These are phyloP conservation scores for Volucella inanis DNA, from an alignment of 2,888 invertebrate genomes.

Conservation along the genomic window DNA sequence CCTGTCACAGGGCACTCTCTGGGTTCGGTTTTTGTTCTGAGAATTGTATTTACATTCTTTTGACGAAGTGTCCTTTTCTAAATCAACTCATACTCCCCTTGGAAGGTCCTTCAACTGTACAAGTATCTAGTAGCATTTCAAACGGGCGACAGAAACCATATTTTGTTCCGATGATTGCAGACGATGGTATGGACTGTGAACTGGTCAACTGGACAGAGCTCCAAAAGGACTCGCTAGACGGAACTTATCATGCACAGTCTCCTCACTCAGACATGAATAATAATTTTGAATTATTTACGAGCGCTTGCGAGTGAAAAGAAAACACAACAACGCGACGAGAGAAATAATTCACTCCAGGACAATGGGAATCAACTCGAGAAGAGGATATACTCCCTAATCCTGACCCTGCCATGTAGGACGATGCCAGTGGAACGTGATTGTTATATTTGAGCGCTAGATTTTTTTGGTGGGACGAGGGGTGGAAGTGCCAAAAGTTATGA, in stretches of 20 bases:
- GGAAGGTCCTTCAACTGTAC: slow-evolving; percentile 9
- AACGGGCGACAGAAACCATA: slow-evolving; percentile 60
- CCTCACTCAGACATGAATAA: slow-evolving; percentile 70
- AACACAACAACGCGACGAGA: slow-evolving; percentile 46
- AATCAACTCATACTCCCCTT: slow-evolving; percentile 40
- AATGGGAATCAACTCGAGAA: slow-evolving; percentile 58
- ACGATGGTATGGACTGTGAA: no score
- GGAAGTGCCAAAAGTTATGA: slow-evolving; percentile 71
- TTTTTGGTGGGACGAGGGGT: neutral
- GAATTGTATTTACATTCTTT: slow-evolving; percentile 66
- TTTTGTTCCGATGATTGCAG: slow-evolving; percentile 56
- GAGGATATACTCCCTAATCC: slow-evolving; percentile 58
- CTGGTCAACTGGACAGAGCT: slow-evolving; percentile 9
- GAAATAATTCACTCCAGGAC: slow-evolving; percentile 69
- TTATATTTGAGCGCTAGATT: slow-evolving; percentile 19
- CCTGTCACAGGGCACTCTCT: slow-evolving; percentile 65
- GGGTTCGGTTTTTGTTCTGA: slow-evolving; percentile 8
- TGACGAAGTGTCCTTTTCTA: slow-evolving; percentile 70
- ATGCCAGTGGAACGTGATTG: slow-evolving; percentile 60
- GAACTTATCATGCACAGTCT: slow-evolving; percentile 26
- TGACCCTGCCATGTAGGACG: neutral
- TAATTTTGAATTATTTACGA: slow-evolving; percentile 74
- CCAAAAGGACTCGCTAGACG: neutral
- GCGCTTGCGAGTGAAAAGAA: slow-evolving; percentile 29
- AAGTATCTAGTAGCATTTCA: slow-evolving; percentile 25